Conservation (phyloP, 2,797 vertebrate species). For the Muscicapa comitata region DNA sequence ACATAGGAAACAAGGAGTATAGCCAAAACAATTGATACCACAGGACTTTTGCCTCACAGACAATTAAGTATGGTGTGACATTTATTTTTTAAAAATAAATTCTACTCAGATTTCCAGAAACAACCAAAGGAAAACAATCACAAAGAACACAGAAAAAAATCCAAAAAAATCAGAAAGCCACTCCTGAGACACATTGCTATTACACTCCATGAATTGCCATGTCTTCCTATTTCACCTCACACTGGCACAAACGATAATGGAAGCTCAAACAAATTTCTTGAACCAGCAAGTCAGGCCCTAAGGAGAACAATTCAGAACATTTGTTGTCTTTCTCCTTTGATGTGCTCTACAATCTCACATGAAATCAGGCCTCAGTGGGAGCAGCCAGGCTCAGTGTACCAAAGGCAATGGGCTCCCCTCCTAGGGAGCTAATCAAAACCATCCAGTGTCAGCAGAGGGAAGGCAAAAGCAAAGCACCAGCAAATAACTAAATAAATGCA, state of each 20-base stretch:
- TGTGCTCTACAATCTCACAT: background rate
- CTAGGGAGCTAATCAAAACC: constrained; percentile 43
- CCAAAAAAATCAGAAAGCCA: background rate
- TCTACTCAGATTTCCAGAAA: background rate
- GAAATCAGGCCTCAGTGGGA: background rate
- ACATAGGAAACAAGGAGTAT: background rate
- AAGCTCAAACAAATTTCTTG: background rate
- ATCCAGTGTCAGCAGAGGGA: background rate
- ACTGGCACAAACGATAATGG: background rate
- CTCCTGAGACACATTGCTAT: background rate
- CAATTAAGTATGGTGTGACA: background rate
- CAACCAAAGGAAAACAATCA: background rate
- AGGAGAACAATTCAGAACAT: background rate
- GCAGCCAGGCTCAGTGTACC: background rate
- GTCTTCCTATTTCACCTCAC: background rate
- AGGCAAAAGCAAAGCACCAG: background rate
- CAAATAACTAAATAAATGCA: constrained; percentile 27
- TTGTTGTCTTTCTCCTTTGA: constrained; percentile 22
- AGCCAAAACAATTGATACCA: background rate
- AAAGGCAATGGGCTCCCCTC: background rate
- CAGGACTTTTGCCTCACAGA: background rate
- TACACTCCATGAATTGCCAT: background rate
- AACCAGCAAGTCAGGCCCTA: background rate
- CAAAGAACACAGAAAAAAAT: background rate
- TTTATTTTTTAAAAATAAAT: background rate